Percentiles rank a stretch among this genome's conserved stretches.
Conservation (phyloP, 2,797 vertebrate species). For the Molossus molossus region DNA sequence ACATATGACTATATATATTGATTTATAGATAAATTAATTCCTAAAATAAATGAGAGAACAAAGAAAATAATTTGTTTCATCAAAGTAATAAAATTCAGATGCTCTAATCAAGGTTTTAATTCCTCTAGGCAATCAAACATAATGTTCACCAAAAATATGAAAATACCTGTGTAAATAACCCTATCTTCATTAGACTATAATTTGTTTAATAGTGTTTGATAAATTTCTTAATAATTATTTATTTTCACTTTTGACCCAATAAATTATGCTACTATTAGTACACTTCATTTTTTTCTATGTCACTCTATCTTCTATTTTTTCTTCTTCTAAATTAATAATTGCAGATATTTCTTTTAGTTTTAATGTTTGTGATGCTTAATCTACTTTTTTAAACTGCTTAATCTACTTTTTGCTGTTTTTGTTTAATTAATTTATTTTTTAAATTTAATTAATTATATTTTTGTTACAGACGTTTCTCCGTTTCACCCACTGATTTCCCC, state of each 20-base stretch:
- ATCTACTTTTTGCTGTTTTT: background rate
- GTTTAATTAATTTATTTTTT: too few species aligned
- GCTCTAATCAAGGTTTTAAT: background rate
- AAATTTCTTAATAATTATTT: conserved; percentile 10
- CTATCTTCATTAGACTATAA: background rate
- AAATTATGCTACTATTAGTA: background rate
- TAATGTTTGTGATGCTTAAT: background rate
- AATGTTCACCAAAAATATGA: conserved; percentile 32
- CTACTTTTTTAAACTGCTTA: conserved; percentile 10
- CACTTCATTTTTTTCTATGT: background rate
- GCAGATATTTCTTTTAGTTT: background rate
- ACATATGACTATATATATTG: background rate
- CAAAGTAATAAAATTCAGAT: background rate
- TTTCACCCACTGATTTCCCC: too few species aligned
- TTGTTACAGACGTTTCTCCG: too few species aligned
- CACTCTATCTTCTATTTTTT: background rate
- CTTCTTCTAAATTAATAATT: background rate
- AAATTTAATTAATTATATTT: too few species aligned
- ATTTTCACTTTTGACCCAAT: conserved; percentile 37
- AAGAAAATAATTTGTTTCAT: background rate
- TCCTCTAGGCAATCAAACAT: background rate
- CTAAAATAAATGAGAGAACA: background rate
- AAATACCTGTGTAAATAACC: background rate
- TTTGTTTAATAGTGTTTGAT: conserved; percentile 8
- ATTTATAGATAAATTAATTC: background rate